Base-by-base conservation (phyloP, 2,797 vertebrate species). In the Discoglossus pictus region DNA sequence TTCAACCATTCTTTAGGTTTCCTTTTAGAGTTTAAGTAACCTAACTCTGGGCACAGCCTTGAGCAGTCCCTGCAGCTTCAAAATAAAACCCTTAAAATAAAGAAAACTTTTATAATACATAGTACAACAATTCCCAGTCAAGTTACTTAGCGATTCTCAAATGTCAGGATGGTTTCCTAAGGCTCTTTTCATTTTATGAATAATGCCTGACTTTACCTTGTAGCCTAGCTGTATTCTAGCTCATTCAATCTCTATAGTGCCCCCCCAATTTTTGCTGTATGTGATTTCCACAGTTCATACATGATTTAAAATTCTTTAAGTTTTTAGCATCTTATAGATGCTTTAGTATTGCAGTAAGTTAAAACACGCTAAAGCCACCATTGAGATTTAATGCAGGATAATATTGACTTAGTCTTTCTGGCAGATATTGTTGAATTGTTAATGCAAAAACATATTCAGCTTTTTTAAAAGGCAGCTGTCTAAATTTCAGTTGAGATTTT, bases 31-130 rank as follows among this genome's bases (percentile, higher is more conserved):
- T 71, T 71, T 71, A 51, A 58, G 68, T 44, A 40, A 59, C 50
- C n/a, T 59, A 18, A 56, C 68, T 71, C 60, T 59, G 53, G 61
- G 68, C 36, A 64, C 61, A 64, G 68, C 68, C 68, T 71, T 71
- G 46, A 71, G 68, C 68, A 63, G 44, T 64, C 56, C 61, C 68
- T 59, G 27, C 36, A 64, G 61, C 68, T 51, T 64, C 61, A 71
- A 53, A 71, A 71, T 71, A 48, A 64, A 71, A 64, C 38, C 68
- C 53, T 71, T 59, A 44, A 64, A 42, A 71, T 64, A 71, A 71
- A 71, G 53, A 65, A 71, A 71, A 64, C 52, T 64, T 64, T 71
- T 64, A 65, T 44, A 64, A 71, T 71, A 46, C 56, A 59, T 52
- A 40, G 59, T 70, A 56, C 43, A 70, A 63, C 59, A 63, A 70